Evolutionary conservation across 2,113 vertebrate species (phyloP).

Genomic region (Mixornis gularis): DNA sequence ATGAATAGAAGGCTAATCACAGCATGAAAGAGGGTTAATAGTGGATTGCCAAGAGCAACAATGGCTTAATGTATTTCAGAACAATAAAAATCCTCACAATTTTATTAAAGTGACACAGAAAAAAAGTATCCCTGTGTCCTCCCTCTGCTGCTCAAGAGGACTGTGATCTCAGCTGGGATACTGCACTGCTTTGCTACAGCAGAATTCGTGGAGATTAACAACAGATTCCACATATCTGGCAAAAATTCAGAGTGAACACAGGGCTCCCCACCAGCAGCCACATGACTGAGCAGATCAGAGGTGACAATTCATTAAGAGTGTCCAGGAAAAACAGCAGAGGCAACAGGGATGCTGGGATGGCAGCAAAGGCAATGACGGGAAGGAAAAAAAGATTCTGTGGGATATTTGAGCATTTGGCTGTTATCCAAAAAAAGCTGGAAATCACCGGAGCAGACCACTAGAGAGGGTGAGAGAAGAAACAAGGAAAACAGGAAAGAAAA

Average conservation of each 20-base stretch:
- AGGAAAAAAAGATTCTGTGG: background rate
- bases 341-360: background rate
- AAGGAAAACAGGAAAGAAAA: background rate
- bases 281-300: background rate
- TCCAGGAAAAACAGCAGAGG: background rate
- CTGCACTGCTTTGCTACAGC: background rate
- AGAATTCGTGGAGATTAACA: background rate
- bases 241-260: background rate
- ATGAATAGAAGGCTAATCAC: conserved; percentile 48
- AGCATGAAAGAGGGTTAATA: conserved; percentile 50
- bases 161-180: background rate
- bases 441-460: background rate
- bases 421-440: background rate
- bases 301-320: background rate
- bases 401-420: background rate
- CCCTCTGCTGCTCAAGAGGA: background rate
- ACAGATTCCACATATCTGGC: background rate
- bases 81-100: background rate
- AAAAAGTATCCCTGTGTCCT: background rate
- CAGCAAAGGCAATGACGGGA: background rate
- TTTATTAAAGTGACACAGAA: background rate
- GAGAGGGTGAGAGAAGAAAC: background rate
- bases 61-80: conserved; percentile 14
- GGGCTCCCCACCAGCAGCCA: background rate
- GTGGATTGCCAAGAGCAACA: conserved; percentile 35